A percentile compares a stretch with the other conserved stretches of the same genome.
These are phyloP conservation scores for Miniopterus natalensis DNA, from an alignment of 2,113 vertebrate genomes.

Conservation along the genomic window DNA sequence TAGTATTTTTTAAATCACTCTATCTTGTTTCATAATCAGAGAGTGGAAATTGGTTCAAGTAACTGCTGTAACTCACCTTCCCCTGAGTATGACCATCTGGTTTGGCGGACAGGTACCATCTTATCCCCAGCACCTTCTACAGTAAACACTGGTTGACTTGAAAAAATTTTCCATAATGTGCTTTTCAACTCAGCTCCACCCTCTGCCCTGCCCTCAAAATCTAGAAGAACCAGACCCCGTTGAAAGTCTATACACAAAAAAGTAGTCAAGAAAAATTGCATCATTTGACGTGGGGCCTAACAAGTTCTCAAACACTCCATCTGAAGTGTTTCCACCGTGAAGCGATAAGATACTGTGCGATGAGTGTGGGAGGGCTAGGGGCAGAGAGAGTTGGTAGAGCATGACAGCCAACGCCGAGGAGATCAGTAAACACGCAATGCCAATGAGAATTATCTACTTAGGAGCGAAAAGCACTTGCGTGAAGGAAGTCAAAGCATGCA, in stretches of 20 bases:
- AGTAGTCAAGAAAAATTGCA: neutral
- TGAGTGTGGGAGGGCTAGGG: neutral
- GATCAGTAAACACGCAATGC: slow-evolving; percentile 55
- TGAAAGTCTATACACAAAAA: neutral
- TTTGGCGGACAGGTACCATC: neutral
- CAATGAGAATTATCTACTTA: slow-evolving; percentile 38
- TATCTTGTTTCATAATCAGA: neutral
- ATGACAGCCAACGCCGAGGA: slow-evolving; percentile 30
- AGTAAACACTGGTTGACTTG: neutral
- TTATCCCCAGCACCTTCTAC: neutral
- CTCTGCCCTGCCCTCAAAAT: neutral
- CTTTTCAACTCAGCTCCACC: neutral
- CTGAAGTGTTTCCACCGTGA: neutral
- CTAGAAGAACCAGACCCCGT: neutral
- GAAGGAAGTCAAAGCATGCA: slow-evolving; percentile 79
- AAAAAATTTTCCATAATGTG: neutral
- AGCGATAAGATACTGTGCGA: rapidly evolving
- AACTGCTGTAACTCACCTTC: neutral
- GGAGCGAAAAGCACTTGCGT: slow-evolving; percentile 27
- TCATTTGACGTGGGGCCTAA: neutral
- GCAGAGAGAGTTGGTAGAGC: neutral
- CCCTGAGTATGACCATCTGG: neutral
- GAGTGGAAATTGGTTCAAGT: neutral
- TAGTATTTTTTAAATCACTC: neutral
- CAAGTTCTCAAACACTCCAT: neutral